Evolutionary conservation across 2,888 invertebrate species (phyloP).

Genomic region (Chloroclysta siterata): DNA sequence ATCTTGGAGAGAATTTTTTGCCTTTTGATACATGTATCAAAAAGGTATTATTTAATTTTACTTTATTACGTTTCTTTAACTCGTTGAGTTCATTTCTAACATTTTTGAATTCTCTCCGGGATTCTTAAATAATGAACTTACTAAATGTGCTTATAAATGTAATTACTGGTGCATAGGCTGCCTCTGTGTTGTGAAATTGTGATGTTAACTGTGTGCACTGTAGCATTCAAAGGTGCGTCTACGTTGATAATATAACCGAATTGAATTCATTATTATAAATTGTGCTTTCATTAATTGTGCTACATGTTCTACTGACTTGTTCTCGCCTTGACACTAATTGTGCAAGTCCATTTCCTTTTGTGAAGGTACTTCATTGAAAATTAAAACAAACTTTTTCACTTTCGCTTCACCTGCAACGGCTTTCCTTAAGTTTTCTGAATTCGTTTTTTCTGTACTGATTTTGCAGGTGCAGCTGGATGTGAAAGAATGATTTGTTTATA

Average conservation of each 20-base stretch:
- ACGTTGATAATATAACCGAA: neutral
- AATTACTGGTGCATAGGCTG: slow-evolving; percentile 9
- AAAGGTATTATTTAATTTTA: neutral
- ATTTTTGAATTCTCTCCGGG: slow-evolving; percentile 5
- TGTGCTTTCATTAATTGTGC: neutral
- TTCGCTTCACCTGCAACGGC: neutral
- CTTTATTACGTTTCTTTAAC: neutral
- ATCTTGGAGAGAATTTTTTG: neutral
- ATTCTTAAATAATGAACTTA: slow-evolving; percentile 1
- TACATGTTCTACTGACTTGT: neutral
- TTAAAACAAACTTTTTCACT: neutral
- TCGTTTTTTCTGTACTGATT: neutral
- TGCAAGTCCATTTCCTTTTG: neutral
- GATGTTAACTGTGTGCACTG: slow-evolving; percentile 13
- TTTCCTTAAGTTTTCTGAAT: neutral
- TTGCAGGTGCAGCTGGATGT: neutral
- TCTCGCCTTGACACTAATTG: neutral
- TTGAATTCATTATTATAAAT: neutral
- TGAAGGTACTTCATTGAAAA: neutral
- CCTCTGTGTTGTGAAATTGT: slow-evolving; percentile 16
- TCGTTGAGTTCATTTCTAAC: neutral
- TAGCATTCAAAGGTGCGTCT: neutral
- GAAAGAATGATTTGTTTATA: neutral
- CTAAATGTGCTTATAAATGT: slow-evolving; percentile 16
- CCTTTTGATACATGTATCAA: neutral